Evolutionary conservation across 2,797 vertebrate genomes (phyloP).

Genomic region (Molossus molossus): DNA sequence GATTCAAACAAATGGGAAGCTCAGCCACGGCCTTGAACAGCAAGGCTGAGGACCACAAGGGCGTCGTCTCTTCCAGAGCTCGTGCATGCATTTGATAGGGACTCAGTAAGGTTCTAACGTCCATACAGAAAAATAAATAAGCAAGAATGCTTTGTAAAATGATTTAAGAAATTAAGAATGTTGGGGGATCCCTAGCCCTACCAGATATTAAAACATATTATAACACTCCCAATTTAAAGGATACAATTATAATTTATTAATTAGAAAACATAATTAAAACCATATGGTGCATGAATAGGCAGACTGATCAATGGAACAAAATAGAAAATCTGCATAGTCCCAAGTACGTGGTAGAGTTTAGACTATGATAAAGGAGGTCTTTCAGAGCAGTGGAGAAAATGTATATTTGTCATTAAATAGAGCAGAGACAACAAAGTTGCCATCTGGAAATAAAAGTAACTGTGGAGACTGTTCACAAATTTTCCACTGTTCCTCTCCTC

Average conservation of each 20-base stretch:
- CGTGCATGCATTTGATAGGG: too few species aligned
- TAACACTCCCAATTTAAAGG: background rate
- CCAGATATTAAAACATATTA: background rate
- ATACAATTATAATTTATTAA: background rate
- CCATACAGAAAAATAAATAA: background rate
- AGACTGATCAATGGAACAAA: background rate
- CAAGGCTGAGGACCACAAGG: background rate
- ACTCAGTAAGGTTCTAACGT: background rate
- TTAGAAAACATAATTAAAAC: background rate
- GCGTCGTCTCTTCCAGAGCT: background rate
- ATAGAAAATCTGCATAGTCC: background rate
- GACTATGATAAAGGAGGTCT: background rate
- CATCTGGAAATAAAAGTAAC: background rate
- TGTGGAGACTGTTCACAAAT: background rate
- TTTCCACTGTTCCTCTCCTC: background rate
- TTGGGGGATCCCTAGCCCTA: background rate
- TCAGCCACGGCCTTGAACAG: background rate
- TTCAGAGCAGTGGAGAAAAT: background rate
- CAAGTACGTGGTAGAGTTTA: background rate
- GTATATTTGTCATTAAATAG: background rate
- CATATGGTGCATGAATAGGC: rapidly evolving
- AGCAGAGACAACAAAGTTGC: background rate
- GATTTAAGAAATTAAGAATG: background rate
- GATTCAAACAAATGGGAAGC: background rate
- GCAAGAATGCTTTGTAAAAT: background rate